Evolutionary conservation across 2,888 invertebrate species (phyloP).

Genomic region (Euproctis similis): DNA sequence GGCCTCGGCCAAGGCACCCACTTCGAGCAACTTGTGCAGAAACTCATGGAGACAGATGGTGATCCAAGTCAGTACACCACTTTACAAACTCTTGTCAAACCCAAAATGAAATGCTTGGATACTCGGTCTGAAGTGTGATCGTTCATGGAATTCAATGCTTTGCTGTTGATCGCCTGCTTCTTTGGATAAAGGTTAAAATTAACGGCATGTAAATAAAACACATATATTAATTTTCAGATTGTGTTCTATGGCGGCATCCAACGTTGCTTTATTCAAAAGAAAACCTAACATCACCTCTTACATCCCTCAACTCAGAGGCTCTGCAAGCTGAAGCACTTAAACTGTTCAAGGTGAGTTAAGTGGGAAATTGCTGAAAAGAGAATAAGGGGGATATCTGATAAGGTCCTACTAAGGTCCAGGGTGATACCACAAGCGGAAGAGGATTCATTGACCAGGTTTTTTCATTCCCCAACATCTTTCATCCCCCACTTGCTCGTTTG

Average conservation of each 20-base stretch:
- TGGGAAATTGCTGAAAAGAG: too few relatives aligned
- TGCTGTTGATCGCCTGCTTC: background rate
- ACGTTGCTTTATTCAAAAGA: slow-evolving; percentile 93
- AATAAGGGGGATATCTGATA: too few relatives aligned
- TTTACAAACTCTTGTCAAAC: too few relatives aligned
- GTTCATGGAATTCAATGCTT: too few relatives aligned
- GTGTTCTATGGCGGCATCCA: slow-evolving; percentile 96
- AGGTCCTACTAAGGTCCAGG: too few relatives aligned
- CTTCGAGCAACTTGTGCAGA: slow-evolving; percentile 96
- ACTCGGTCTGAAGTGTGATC: too few relatives aligned
- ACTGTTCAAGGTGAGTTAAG: slow-evolving; percentile 88
- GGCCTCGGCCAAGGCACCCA: slow-evolving; percentile 94
- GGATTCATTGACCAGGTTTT: too few relatives aligned
- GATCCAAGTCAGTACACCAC: slow-evolving; percentile 86
- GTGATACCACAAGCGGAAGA: too few relatives aligned
- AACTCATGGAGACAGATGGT: slow-evolving; percentile 96
- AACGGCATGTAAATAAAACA: too few relatives aligned
- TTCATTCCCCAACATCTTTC: too few relatives aligned
- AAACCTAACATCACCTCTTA: slow-evolving; percentile 90
- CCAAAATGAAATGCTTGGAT: too few relatives aligned
- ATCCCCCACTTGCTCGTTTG: too few relatives aligned
- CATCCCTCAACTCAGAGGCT: slow-evolving; percentile 91
- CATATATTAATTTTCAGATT: slow-evolving; percentile 71
- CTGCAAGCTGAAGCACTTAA: slow-evolving; percentile 94
- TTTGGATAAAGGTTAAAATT: background rate